These are phyloP conservation scores for Carcinoscorpius rotundicauda DNA, from an alignment of 1,140 invertebrate species.

Conservation along the genomic window DNA sequence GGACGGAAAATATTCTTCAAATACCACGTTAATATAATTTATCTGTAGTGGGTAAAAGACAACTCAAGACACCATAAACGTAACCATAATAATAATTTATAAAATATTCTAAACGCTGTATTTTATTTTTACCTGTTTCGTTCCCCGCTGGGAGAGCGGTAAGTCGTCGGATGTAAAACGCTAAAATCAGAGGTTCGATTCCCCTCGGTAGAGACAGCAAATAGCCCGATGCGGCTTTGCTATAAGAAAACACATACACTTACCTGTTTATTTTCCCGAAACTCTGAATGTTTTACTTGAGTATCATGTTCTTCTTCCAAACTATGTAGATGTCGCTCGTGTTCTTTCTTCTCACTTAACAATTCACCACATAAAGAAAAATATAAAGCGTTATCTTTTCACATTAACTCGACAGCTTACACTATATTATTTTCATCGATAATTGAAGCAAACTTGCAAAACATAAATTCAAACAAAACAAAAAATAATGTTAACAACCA, in stretches of 20 bases:
- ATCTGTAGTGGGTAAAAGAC: too few relatives aligned
- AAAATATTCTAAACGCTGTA: slow-evolving; percentile 38
- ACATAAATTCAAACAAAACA: too few relatives aligned
- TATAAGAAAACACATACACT: slow-evolving; percentile 22
- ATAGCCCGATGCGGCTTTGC: too few relatives aligned
- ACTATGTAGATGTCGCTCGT: slow-evolving; percentile 38
- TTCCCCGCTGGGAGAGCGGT: slow-evolving; percentile 31
- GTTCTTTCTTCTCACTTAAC: slow-evolving; percentile 40
- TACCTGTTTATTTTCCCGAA: slow-evolving; percentile 28
- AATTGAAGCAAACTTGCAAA: too few relatives aligned
- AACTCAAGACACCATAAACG: too few relatives aligned
- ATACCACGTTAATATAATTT: too few relatives aligned
- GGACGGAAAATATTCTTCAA: too few relatives aligned
- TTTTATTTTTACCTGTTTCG: slow-evolving; percentile 40
- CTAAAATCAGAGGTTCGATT: slow-evolving; percentile 23
- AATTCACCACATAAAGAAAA: neutral
- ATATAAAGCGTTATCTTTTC: too few relatives aligned
- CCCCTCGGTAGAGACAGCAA: slow-evolving; percentile 2
- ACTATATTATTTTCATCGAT: too few relatives aligned
- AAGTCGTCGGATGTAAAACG: neutral
- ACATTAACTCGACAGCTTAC: too few relatives aligned
- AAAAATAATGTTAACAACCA: too few relatives aligned
- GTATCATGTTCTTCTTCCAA: slow-evolving; percentile 48
- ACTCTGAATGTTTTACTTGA: slow-evolving; percentile 38
- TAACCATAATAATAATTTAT: too few relatives aligned